Conservation (phyloP, 2,113 vertebrate species). For the Macquaria ambigua region DNA sequence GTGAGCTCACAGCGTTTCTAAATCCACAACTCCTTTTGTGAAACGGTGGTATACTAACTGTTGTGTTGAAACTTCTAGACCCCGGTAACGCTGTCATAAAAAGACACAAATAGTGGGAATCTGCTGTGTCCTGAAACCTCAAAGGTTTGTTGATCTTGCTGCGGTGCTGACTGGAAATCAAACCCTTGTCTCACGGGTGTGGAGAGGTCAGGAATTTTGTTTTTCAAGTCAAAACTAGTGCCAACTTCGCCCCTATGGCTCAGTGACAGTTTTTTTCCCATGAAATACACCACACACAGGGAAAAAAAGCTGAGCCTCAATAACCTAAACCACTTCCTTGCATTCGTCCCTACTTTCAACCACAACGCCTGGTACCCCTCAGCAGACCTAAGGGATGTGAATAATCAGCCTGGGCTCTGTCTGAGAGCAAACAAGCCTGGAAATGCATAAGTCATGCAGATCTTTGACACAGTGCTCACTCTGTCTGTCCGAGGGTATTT, state of each 20-base stretch:
- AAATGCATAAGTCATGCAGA: slow-evolving; percentile 29
- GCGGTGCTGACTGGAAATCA: slow-evolving; percentile 72
- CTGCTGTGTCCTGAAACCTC: slow-evolving; percentile 53
- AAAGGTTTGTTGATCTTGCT: slow-evolving; percentile 77
- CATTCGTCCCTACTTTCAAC: slow-evolving; percentile 71
- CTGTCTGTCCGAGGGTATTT: slow-evolving; percentile 55
- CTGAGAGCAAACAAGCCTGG: slow-evolving; percentile 68
- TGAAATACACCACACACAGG: slow-evolving; percentile 71
- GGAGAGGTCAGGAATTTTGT: slow-evolving; percentile 82
- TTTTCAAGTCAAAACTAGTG: slow-evolving; percentile 69
- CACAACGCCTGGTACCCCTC: slow-evolving; percentile 63
- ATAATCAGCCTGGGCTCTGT: slow-evolving; percentile 66
- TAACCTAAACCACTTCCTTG: slow-evolving; percentile 85
- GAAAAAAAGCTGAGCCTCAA: slow-evolving; percentile 74
- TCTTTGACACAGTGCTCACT: slow-evolving; percentile 53
- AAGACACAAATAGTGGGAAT: slow-evolving; percentile 59
- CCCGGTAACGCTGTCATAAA: slow-evolving; percentile 13
- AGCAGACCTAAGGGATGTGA: slow-evolving; percentile 69
- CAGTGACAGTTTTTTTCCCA: slow-evolving; percentile 56
- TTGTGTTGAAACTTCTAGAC: slow-evolving; percentile 45
- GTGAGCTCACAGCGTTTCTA: slow-evolving; percentile 51
- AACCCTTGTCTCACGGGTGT: slow-evolving; percentile 62
- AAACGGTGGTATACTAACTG: not conserved
- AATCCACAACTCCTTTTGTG: slow-evolving; percentile 38
- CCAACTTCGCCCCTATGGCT: slow-evolving; percentile 56